Conservation (phyloP, 2,797 vertebrate genomes). For the Anguilla megastoma region DNA sequence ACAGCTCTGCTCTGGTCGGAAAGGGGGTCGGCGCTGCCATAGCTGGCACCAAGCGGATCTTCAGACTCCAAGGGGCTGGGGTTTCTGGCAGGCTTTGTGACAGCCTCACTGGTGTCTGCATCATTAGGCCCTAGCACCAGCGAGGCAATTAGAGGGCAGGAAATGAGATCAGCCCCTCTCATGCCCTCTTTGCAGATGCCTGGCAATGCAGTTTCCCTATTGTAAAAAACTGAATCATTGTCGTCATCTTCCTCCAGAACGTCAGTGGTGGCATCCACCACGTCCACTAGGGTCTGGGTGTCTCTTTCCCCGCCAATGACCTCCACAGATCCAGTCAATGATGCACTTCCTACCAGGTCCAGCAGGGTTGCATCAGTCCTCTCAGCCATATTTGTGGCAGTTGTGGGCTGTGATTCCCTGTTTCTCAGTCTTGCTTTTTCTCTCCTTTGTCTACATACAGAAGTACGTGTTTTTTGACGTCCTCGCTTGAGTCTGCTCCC, state of each 20-base stretch:
- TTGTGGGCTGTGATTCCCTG: not conserved
- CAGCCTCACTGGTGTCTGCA: not conserved
- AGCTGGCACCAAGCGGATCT: not conserved
- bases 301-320: slow-evolving; percentile 54
- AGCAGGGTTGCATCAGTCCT: slow-evolving; percentile 42
- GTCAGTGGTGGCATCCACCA: slow-evolving; percentile 47
- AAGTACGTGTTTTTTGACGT: not conserved
- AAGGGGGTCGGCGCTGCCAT: not conserved
- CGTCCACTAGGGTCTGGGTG: slow-evolving; percentile 38
- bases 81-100: not conserved
- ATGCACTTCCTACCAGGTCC: slow-evolving; percentile 60
- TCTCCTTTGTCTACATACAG: not conserved
- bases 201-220: slow-evolving; percentile 56
- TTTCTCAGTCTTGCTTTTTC: not conserved
- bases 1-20: not conserved
- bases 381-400: slow-evolving; percentile 66
- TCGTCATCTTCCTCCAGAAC: slow-evolving; percentile 64
- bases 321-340: slow-evolving; percentile 57
- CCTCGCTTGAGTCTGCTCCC: slow-evolving; percentile 8
- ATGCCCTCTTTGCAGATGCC: slow-evolving; percentile 1
- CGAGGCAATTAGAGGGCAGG: not conserved
- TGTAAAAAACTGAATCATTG: slow-evolving; percentile 70
- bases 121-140: not conserved
- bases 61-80: not conserved
- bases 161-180: not conserved